These are phyloP conservation scores for Pseudomugil tenellus DNA, from an alignment of 2,797 vertebrate species.

Conservation along the genomic window DNA sequence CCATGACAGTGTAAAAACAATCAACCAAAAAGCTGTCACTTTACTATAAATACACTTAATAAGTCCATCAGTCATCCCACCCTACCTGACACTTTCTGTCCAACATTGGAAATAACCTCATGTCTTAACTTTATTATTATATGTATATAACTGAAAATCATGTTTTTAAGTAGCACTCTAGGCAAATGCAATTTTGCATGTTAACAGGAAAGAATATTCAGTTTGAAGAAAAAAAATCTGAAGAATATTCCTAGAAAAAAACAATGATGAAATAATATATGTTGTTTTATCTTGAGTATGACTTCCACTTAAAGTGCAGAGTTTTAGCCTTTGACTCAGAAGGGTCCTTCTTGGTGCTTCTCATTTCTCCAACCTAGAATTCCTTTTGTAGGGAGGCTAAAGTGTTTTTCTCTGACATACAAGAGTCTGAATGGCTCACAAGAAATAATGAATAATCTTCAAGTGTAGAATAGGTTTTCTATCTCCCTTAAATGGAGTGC, in stretches of 20 bases:
- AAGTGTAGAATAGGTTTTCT: constrained; percentile 47
- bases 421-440: constrained; percentile 41
- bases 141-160: too few species aligned
- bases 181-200: too few species aligned
- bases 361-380: constrained; percentile 18
- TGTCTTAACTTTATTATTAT: too few species aligned
- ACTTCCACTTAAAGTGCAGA: constrained; percentile 45
- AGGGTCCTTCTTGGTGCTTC: constrained; percentile 25
- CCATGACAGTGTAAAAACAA: too few species aligned
- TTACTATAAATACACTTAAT: too few species aligned
- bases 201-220: too few species aligned
- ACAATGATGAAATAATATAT: constrained; percentile 21
- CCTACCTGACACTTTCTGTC: too few species aligned
- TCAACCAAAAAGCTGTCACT: too few species aligned
- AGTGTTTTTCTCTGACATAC: constrained; percentile 43
- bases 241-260: constrained; percentile 32
- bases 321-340: constrained; percentile 29
- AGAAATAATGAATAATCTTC: constrained; percentile 56
- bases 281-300: constrained; percentile 17
- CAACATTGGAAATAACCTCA: too few species aligned
- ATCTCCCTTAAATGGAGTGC: constrained; percentile 48
- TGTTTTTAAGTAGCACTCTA: too few species aligned
- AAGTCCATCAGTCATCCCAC: too few species aligned
- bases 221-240: neutral
- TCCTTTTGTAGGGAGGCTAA: constrained; percentile 22